phyloP scores from a whole-genome alignment of 2,888 invertebrate genomes.

The Morpho deidamia region DNA sequence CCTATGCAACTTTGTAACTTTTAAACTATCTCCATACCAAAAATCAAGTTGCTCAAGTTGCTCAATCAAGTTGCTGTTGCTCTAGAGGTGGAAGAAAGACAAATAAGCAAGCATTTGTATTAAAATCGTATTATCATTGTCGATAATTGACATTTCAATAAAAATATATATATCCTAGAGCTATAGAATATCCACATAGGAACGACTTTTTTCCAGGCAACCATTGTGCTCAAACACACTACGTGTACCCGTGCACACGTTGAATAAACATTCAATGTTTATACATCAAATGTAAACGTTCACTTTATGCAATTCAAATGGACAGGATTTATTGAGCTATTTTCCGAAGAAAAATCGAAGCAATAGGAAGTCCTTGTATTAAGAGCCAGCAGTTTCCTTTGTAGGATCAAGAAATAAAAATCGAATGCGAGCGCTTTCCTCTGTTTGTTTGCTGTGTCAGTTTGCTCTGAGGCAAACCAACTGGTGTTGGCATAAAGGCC shows the following conservation, averaged over 20 bases:
- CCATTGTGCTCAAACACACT: slow-evolving; percentile 17
- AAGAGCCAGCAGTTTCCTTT: slow-evolving; percentile 25
- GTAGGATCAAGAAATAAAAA: slow-evolving; percentile 32
- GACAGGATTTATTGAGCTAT: slow-evolving; percentile 2
- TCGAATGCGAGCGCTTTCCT: slow-evolving; percentile 56
- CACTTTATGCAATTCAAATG: slow-evolving; percentile 8
- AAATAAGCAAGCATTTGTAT: too few species aligned
- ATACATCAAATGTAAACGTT: slow-evolving; percentile 11
- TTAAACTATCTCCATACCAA: too few species aligned
- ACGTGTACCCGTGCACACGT: slow-evolving; percentile 6
- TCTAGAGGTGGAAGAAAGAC: too few species aligned
- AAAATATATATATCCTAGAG: too few species aligned
- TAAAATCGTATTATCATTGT: too few species aligned
- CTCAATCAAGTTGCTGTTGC: too few species aligned
- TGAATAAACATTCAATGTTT: slow-evolving; percentile 15
- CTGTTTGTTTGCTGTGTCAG: slow-evolving; percentile 64
- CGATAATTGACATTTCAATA: too few species aligned
- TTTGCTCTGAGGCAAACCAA: slow-evolving; percentile 69
- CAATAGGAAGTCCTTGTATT: slow-evolving; percentile 1
- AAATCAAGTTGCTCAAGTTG: too few species aligned
- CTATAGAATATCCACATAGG: too few species aligned
- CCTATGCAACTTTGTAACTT: too few species aligned
- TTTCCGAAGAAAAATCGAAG: slow-evolving; percentile 1
- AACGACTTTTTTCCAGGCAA: slow-evolving; percentile 14
- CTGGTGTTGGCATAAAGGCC: slow-evolving; percentile 51